Evolutionary conservation across 2,888 invertebrate genomes (phyloP).

Genomic region (Ophonus ardosiacus): DNA sequence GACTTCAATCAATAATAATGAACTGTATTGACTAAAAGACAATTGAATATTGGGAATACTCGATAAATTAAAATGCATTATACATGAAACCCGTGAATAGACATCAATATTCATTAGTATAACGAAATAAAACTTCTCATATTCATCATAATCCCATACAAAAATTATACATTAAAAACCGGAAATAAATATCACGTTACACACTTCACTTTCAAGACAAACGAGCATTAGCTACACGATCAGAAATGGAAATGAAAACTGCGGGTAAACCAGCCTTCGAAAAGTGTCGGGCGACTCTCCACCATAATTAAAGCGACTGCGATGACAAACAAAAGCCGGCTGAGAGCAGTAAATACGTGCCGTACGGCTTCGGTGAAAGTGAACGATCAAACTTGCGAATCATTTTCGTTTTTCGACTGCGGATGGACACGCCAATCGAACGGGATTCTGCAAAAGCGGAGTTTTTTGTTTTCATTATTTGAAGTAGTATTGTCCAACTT

Average conservation of each 20-base stretch:
- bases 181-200: not conserved
- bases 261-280: not conserved
- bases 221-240: not conserved
- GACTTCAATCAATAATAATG: too few species aligned
- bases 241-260: constrained; percentile 26
- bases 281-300: not conserved
- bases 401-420: constrained; percentile 3
- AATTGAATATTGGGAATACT: too few species aligned
- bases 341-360: not conserved
- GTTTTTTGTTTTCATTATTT: not conserved
- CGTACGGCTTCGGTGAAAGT: constrained; percentile 25
- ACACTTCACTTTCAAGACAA: constrained; percentile 27
- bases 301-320: not conserved
- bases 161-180: constrained; percentile 42
- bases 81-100: not conserved
- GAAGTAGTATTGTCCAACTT: not conserved
- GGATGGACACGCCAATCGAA: not conserved
- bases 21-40: too few species aligned
- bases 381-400: constrained; percentile 32
- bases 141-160: not conserved
- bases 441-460: not conserved
- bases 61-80: too few species aligned
- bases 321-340: constrained; percentile 32
- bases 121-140: not conserved
- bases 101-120: constrained; percentile 19